A percentile compares a stretch with the other conserved stretches of the same genome.
phyloP scores from a whole-genome alignment of 2,113 vertebrate genomes.

The Talpa occidentalis region DNA sequence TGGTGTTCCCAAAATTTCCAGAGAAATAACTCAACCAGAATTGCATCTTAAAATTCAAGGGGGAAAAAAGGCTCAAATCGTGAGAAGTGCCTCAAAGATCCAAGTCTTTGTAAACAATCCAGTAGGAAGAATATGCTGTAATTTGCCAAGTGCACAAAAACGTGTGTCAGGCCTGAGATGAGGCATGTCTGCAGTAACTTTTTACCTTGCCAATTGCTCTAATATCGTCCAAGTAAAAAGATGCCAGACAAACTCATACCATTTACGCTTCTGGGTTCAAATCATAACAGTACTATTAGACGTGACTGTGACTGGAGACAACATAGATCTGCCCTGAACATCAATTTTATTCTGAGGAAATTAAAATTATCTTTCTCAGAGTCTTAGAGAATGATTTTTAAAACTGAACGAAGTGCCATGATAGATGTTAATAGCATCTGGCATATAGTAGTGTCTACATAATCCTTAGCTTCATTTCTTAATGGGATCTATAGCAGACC shows the following conservation, averaged over 20 bases:
- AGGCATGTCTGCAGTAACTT: neutral
- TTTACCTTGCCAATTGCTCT: neutral
- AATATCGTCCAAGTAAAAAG: neutral
- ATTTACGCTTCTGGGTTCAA: neutral
- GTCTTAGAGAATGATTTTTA: neutral
- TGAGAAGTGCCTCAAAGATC: neutral
- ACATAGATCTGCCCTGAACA: neutral
- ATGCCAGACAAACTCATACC: neutral
- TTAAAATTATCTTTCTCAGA: conserved; percentile 26
- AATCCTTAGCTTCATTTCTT: neutral
- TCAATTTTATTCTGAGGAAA: neutral
- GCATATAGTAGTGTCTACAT: rapidly evolving
- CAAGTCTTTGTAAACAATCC: neutral
- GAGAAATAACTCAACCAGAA: neutral
- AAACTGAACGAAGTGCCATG: neutral
- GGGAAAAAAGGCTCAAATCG: neutral
- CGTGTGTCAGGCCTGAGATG: neutral
- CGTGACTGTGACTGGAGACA: neutral
- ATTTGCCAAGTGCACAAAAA: neutral
- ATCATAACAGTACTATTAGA: neutral
- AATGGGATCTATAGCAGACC: neutral
- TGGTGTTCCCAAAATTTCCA: neutral
- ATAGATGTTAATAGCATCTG: neutral
- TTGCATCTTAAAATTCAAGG: neutral
- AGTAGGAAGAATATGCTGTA: neutral